These are phyloP conservation scores for Oxystoma pomonae DNA, from an alignment of 2,888 invertebrate species.

Conservation along the genomic window DNA sequence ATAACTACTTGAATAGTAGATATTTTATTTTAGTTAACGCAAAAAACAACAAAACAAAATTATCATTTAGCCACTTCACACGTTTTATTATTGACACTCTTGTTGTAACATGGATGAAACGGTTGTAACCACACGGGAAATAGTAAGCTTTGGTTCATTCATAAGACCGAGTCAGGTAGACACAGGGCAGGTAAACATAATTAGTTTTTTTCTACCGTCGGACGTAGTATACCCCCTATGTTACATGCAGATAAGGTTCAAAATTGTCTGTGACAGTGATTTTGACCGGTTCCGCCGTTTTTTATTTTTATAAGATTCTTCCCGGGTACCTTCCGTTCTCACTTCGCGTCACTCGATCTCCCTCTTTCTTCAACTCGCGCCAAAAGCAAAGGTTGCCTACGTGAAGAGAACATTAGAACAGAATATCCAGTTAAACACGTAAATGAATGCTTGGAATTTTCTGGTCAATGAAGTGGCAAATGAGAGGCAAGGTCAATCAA, in stretches of 20 bases:
- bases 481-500: constrained; percentile 21
- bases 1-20: too few species aligned
- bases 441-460: constrained; percentile 21
- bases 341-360: background rate
- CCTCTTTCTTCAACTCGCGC: background rate
- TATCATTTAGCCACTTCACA: too few species aligned
- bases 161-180: constrained; percentile 47
- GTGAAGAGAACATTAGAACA: background rate
- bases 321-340: background rate
- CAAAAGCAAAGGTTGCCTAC: background rate
- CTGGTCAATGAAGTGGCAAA: constrained; percentile 26
- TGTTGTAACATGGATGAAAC: background rate
- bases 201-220: constrained; percentile 40
- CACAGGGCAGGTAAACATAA: constrained; percentile 42
- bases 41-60: too few species aligned
- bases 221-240: constrained; percentile 24
- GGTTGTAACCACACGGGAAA: constrained; percentile 30
- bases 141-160: constrained; percentile 45
- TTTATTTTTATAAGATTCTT: constrained; percentile 28
- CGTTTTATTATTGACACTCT: constrained; percentile 24
- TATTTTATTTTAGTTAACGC: too few species aligned
- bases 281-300: constrained; percentile 41
- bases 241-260: constrained; percentile 28
- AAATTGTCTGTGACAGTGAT: constrained; percentile 31
- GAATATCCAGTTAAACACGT: constrained; percentile 21